These are phyloP conservation scores for Mirza zaza DNA, from an alignment of 2,113 vertebrate species.

Conservation along the genomic window DNA sequence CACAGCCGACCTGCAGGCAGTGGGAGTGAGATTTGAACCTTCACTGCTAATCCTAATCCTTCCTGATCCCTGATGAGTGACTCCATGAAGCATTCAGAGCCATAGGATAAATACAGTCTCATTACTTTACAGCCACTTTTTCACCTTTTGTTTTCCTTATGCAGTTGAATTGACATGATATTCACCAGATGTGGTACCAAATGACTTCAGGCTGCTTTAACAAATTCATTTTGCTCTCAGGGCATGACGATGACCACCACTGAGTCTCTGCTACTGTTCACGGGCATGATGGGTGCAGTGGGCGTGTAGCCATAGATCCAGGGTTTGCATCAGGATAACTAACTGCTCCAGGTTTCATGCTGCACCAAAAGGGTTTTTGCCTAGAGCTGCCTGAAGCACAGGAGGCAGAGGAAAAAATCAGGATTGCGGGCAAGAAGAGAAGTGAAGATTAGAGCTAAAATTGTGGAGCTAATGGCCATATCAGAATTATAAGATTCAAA, in stretches of 20 bases:
- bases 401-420: neutral
- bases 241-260: neutral
- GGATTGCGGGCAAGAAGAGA: neutral
- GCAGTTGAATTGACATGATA: neutral
- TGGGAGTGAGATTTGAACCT: neutral
- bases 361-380: neutral
- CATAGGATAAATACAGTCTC: neutral
- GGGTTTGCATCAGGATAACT: accelerated
- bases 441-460: neutral
- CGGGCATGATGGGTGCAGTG: accelerated
- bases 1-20: neutral
- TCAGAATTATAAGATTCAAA: neutral
- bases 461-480: neutral
- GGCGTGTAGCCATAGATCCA: no score
- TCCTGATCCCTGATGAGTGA: neutral
- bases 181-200: neutral
- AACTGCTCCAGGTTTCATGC: neutral
- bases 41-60: no score
- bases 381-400: neutral
- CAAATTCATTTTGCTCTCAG: neutral
- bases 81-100: neutral
- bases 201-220: neutral
- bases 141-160: neutral
- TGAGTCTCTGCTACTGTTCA: neutral
- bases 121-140: neutral